Evolutionary conservation across 1,140 invertebrate genomes (phyloP).

Genomic region (Ericerus pela): DNA sequence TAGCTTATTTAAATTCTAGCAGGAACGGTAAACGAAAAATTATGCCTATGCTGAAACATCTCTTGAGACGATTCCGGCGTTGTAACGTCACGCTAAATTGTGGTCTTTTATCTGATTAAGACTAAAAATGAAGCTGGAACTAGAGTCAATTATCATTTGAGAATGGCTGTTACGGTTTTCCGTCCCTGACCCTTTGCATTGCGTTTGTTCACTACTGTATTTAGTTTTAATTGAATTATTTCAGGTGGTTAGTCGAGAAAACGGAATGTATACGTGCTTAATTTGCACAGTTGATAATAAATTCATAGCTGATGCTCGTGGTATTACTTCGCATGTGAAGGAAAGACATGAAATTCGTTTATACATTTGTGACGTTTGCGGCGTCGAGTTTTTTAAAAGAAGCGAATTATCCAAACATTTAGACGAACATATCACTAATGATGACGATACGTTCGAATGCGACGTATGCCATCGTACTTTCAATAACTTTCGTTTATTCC

Average conservation of each 20-base stretch:
- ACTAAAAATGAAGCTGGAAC: no score
- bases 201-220: background rate
- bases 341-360: slow-evolving; percentile 40
- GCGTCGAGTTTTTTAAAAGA: slow-evolving; percentile 43
- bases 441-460: slow-evolving; percentile 46
- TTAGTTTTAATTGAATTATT: slow-evolving; percentile 14
- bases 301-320: slow-evolving; percentile 37
- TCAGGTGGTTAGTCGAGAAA: slow-evolving; percentile 36
- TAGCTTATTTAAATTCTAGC: no score
- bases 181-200: no score
- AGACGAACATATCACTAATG: slow-evolving; percentile 44
- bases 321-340: slow-evolving; percentile 44
- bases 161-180: no score
- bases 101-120: no score
- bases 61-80: no score
- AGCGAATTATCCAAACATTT: slow-evolving; percentile 46
- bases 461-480: slow-evolving; percentile 48
- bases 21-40: no score
- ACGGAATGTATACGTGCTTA: slow-evolving; percentile 40
- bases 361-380: slow-evolving; percentile 57
- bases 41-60: no score
- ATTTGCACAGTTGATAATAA: slow-evolving; percentile 37
- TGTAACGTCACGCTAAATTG: no score
- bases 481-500: slow-evolving; percentile 41
- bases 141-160: no score